Percentiles rank a stretch among this genome's conserved stretches.
Evolutionary conservation across 2,113 vertebrate species (phyloP).

Genomic region (rabbit (Oryctolagus cuniculus)): mOryCun1.1 NC_091434.1:34069001-34069500

Average conservation of each 20-base stretch:
- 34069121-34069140: background rate
- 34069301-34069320: background rate
- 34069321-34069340: conserved; percentile 9
- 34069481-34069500: conserved; percentile 27
- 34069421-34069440: conserved; percentile 3
- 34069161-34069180: conserved; percentile 2
- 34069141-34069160: background rate
- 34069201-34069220: background rate
- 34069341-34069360: conserved; percentile 19
- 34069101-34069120: conserved; percentile 17
- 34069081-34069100: conserved; percentile 20
- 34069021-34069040: background rate
- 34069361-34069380: conserved; percentile 7
- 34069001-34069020: background rate
- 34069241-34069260: background rate
- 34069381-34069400: background rate
- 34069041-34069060: background rate
- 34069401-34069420: background rate
- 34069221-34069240: background rate
- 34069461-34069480: background rate
- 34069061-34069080: background rate
- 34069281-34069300: background rate
- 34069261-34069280: background rate
- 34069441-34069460: background rate
- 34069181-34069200: background rate